Conservation (phyloP, 2,113 vertebrate genomes). For the Cyphomyrus plagiostoma region DNA sequence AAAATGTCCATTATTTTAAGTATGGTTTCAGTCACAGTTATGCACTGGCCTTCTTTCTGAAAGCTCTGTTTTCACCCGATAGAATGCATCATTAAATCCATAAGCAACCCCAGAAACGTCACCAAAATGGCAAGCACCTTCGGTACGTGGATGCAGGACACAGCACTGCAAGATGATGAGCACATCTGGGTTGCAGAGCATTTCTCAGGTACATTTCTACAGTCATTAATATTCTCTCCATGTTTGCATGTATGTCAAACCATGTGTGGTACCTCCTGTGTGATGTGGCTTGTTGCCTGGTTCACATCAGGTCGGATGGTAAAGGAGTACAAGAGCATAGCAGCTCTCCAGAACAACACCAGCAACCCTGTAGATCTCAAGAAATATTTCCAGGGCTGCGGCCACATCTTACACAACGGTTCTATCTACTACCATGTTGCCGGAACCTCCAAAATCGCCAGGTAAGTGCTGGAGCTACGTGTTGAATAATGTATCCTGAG, state of each 20-base stretch:
- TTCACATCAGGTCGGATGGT: constrained; percentile 61
- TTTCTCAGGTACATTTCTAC: constrained; percentile 70
- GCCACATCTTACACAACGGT: constrained; percentile 71
- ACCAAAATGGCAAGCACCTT: constrained; percentile 62
- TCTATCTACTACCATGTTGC: constrained; percentile 77
- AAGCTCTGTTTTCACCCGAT: constrained; percentile 1
- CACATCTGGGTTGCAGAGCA: constrained; percentile 77
- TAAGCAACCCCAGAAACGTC: constrained; percentile 61
- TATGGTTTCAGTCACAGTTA: not conserved
- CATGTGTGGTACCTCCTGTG: not conserved
- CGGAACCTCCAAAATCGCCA: constrained; percentile 66
- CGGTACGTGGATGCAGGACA: constrained; percentile 78
- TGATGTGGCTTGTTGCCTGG: not conserved
- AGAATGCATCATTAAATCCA: constrained; percentile 61
- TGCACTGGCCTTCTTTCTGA: not conserved
- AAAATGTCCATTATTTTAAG: constrained; percentile 18
- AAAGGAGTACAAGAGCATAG: constrained; percentile 61
- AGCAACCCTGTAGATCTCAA: constrained; percentile 54
- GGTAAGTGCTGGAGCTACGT: constrained; percentile 55
- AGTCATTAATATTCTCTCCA: not conserved
- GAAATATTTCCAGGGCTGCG: constrained; percentile 73
- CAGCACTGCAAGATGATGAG: constrained; percentile 53
- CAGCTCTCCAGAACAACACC: constrained; percentile 50
- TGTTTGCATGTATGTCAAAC: not conserved
- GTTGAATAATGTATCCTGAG: not conserved